phyloP scores from a whole-genome alignment of 2,797 vertebrate species.

The Chloroceryle inda region DNA sequence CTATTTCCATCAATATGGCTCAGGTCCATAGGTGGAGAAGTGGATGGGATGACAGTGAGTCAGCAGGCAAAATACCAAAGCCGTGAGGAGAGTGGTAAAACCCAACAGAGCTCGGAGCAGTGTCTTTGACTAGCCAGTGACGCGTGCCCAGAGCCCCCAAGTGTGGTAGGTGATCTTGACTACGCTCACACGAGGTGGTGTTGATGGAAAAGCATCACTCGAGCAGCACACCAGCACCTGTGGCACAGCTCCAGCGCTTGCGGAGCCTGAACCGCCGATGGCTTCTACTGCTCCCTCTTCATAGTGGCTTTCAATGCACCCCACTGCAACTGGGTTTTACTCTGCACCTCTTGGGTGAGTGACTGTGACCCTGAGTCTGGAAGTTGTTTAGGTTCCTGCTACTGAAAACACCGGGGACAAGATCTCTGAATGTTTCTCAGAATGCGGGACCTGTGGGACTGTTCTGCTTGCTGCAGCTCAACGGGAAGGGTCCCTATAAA shows the following conservation, averaged over 20 bases:
- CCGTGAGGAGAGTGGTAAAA: neutral
- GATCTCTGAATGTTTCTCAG: neutral
- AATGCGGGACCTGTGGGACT: neutral
- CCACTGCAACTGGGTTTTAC: neutral
- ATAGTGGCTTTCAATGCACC: neutral
- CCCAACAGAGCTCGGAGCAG: neutral
- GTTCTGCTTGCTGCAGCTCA: neutral
- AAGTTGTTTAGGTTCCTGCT: neutral
- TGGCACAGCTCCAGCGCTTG: neutral
- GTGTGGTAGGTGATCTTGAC: neutral
- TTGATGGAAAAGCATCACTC: neutral
- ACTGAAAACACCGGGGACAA: neutral
- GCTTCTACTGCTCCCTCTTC: neutral
- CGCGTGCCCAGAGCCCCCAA: neutral
- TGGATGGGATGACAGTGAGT: neutral
- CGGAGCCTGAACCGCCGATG: neutral
- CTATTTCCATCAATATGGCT: neutral
- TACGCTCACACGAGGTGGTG: accelerated
- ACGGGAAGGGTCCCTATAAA: neutral
- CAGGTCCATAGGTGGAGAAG: neutral
- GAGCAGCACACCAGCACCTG: accelerated
- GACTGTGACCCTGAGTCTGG: neutral
- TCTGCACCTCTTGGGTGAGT: neutral
- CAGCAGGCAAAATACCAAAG: neutral
- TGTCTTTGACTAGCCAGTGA: neutral